Percentiles rank a stretch among this genome's conserved stretches.
These are phyloP conservation scores for Chaetodon auriga DNA, from an alignment of 2,113 vertebrate species.

Conservation along the genomic window DNA sequence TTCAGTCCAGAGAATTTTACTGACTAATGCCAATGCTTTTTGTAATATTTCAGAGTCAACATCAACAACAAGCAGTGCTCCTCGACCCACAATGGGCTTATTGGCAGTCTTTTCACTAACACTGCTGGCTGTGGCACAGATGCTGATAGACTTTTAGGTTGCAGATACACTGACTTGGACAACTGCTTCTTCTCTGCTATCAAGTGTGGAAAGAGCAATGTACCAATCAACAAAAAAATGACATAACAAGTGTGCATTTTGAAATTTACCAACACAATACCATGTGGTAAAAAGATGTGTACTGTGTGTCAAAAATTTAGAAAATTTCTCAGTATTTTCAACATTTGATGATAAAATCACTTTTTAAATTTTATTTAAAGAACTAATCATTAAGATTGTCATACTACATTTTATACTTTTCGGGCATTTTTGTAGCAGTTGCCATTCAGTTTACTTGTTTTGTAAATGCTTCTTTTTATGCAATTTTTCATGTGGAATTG, in stretches of 20 bases:
- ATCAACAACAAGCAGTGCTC: slow-evolving; percentile 36
- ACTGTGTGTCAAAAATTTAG: slow-evolving; percentile 20
- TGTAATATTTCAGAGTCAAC: slow-evolving; percentile 58
- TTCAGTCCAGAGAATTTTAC: neutral
- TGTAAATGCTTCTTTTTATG: neutral
- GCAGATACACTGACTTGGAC: neutral
- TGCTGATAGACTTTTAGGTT: slow-evolving; percentile 41
- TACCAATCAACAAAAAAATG: neutral
- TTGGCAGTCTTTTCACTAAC: slow-evolving; percentile 52
- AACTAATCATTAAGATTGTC: neutral
- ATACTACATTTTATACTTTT: neutral
- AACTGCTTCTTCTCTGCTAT: neutral
- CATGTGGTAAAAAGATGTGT: slow-evolving; percentile 58
- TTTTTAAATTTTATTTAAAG: slow-evolving; percentile 17
- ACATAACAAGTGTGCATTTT: slow-evolving; percentile 39
- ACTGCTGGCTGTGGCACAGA: slow-evolving; percentile 53
- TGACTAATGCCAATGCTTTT: neutral
- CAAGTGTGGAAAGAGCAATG: neutral
- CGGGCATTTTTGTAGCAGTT: neutral
- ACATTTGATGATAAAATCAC: neutral
- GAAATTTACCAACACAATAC: slow-evolving; percentile 40
- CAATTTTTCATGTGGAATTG: neutral
- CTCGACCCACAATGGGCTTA: slow-evolving; percentile 19
- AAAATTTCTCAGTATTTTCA: slow-evolving; percentile 17
- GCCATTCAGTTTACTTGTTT: neutral